Base-by-base conservation (phyloP, 2,113 vertebrate genomes). In the Saccopteryx leptura region DNA sequence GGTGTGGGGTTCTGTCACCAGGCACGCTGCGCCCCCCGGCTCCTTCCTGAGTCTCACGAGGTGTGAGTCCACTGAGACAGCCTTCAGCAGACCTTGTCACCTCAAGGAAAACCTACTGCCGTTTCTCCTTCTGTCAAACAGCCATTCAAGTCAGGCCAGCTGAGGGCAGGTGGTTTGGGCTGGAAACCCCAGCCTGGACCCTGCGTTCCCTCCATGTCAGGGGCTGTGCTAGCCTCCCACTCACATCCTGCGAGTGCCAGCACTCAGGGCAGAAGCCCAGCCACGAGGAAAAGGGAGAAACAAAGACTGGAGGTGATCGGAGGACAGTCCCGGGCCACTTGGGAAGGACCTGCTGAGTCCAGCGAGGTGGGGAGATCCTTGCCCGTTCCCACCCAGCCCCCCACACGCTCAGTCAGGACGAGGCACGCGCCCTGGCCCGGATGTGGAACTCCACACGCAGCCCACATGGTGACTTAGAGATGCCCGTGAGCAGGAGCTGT, bases 401-500 rank as follows among this genome's bases (percentile, higher is more conserved):
- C 26, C 28, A 0, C 9, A 7, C 5, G 23, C 52, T 39, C 24
- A 5, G 31, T 5, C 50, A 13, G 58, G 46, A 61, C 1, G 1
- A 11, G 12, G 26, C 11, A 5, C 4, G 1, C 0, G 46, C 23
- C 69, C 19, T 12, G 48, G 17, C 9, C 0, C 4, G 19, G 31
- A 18, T 0, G 17, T 18, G 26, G 4, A 31, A 5, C n/a, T 12
- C 50, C 17, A 31, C 18, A 5, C 18, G 17, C 56, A 52, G 15
- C 56, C 50, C 3, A 1, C 6, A 10, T 0, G 1, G 68, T 9
- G 54, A 58, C n/a, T 26, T 31, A 3, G 17, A 28, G 85, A 24
- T 0, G 0, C 17, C 1, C 0, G 0, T 23, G 28, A 7, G 63
- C n/a, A 21, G 52, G 33, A 11, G 24, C 52, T 48, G 10, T 50